Percentiles rank a stretch among this genome's conserved stretches.
phyloP scores from a whole-genome alignment of 2,113 vertebrate genomes.

The Paramormyrops kingsleyae region DNA sequence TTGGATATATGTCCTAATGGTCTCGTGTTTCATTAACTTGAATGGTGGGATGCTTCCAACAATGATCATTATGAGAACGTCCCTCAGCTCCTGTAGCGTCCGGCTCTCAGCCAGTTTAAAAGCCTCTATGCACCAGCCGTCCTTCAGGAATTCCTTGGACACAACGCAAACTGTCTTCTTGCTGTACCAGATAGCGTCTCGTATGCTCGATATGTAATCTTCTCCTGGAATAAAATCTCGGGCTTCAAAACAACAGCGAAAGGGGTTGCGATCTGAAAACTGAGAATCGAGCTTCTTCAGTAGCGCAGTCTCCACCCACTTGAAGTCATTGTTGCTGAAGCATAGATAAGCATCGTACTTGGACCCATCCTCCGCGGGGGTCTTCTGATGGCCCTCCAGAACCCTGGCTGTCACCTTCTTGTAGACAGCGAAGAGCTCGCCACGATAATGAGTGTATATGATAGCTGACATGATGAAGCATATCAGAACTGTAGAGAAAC shows the following conservation, averaged over 20 bases:
- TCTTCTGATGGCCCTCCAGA: constrained; percentile 24
- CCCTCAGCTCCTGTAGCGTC: constrained; percentile 62
- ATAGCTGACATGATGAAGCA: constrained; percentile 37
- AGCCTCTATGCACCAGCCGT: constrained; percentile 86
- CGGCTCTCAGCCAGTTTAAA: constrained; percentile 74
- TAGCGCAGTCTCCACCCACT: constrained; percentile 76
- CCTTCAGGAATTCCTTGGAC: constrained; percentile 77
- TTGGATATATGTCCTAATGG: constrained; percentile 63
- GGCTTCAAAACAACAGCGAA: constrained; percentile 80
- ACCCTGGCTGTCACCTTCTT: constrained; percentile 49
- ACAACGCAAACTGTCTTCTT: constrained; percentile 76
- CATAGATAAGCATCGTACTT: constrained; percentile 77
- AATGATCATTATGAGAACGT: constrained; percentile 72
- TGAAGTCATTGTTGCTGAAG: constrained; percentile 73
- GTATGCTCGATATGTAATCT: constrained; percentile 75
- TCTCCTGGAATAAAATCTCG: constrained; percentile 83
- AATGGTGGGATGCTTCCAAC: constrained; percentile 75
- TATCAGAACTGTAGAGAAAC: constrained; percentile 32
- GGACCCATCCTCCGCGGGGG: constrained; percentile 14
- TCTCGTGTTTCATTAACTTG: constrained; percentile 69
- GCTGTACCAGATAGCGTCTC: constrained; percentile 74
- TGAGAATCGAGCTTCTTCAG: constrained; percentile 70
- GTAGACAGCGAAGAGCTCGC: constrained; percentile 66
- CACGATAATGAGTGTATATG: constrained; percentile 49
- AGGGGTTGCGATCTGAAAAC: constrained; percentile 67